Percentiles rank a stretch among this genome's conserved stretches.
phyloP scores from a whole-genome alignment of 2,797 vertebrate species.

The Mormyrus hasselquistii region DNA sequence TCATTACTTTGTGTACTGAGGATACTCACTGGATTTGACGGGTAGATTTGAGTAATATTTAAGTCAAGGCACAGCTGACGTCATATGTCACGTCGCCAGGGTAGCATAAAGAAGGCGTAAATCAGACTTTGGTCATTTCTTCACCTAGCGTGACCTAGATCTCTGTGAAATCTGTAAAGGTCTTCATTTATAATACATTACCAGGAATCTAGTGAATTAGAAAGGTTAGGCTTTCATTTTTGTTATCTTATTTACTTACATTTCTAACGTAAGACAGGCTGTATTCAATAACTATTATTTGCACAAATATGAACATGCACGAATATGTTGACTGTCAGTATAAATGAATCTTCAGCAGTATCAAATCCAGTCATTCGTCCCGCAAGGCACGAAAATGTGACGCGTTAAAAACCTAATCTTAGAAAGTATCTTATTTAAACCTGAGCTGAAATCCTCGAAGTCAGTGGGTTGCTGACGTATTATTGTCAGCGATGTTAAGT shows the following conservation, averaged over 20 bases:
- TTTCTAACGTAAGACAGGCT: neutral
- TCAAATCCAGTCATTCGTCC: neutral
- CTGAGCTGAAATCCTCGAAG: neutral
- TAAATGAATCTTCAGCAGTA: neutral
- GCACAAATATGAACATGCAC: neutral
- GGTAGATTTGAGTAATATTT: neutral
- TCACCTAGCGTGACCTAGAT: neutral
- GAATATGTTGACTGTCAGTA: neutral
- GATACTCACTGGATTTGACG: neutral
- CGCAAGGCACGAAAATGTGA: neutral
- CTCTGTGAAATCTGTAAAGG: neutral
- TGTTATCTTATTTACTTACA: neutral
- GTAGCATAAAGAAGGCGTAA: neutral
- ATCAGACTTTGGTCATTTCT: neutral
- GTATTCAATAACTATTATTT: neutral
- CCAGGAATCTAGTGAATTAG: neutral
- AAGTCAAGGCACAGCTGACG: neutral
- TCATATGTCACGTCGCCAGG: neutral
- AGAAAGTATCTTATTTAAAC: neutral
- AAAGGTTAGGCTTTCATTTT: neutral
- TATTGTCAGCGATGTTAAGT: neutral
- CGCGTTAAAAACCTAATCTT: neutral
- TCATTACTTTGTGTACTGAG: neutral
- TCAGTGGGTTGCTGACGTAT: neutral
- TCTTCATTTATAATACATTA: neutral